Base-by-base conservation (phyloP, 2,888 invertebrate genomes). In the Noctua janthina region DNA sequence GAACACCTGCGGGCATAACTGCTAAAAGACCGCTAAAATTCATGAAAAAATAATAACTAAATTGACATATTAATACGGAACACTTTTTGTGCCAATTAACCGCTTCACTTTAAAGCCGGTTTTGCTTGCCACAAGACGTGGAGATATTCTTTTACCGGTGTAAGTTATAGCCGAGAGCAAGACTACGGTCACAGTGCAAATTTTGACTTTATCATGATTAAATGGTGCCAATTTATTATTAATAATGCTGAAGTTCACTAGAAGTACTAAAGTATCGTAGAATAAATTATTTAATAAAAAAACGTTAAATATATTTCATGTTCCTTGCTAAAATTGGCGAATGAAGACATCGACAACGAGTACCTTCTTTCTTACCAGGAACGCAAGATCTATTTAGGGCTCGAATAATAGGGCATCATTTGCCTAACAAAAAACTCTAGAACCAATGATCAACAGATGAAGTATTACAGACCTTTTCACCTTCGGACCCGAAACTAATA, bases 131-230 rank as follows among this genome's bases (percentile, higher is more conserved):
- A 51, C 62, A n/a, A 59, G 75, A n/a, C 35, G 59, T 67, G 64
- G 35, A 51, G 85, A 43, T 83, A 80, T 74, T 71, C 39, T 69
- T 84, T 82, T 82, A 84, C 77, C 84, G 86, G 80, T 85, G 76
- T 76, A 56, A 75, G 49, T 11, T 70, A 49, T 46, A 66, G 64
- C 49, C 68, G 39, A 64, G 49, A 79, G 46, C 62, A 54, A 71
- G 15, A 20, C 39, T 56, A 62, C 49, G 56, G 72, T 66, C 64
- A 70, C 68, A 76, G 76, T 74, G 82, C 54, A 82, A 46, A 10
- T 82, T 64, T 49, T 51, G 49, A 70, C 71, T 70, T 3, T n/a
- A 54, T 80, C n/a, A 43, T 20, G 13, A 51, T 20, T 39, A 35
- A 46, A 62, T 29, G 17, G 23, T 62, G 39, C 8, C 59, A 51